Base-by-base conservation (phyloP, 2,113 vertebrate species). In the Xiphias gladius region DNA sequence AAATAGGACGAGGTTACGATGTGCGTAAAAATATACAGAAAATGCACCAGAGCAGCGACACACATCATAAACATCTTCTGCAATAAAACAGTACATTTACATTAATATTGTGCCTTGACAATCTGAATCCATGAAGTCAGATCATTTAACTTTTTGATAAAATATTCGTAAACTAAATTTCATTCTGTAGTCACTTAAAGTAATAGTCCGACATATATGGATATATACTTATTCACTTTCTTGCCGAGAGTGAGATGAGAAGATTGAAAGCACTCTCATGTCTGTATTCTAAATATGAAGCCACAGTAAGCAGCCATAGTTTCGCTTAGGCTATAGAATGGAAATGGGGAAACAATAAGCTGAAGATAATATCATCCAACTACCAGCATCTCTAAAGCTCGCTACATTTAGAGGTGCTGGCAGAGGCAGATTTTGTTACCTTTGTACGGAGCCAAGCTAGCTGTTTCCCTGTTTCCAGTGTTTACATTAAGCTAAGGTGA, bases 1-100 rank as follows among this genome's bases (percentile, higher is more conserved):
- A 76, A 66, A 84, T 41, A 81, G 43, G 35, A 62, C 61, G 73
- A 54, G 3, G 30, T 80, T 57, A 57, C 0, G 59, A 8, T 30
- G 14, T 50, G 65, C 6, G 14, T 48, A 26, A 43, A 71, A 55
- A 46, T 17, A 66, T n/a, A 55, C 17, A 61, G 7, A 73, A 66
- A 20, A 73, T 12, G 4, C 6, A 32, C 8, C 13, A 50, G 3
- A 50, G 72, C 62, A 41, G 6, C 3, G 22, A 50, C 4, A 14
- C 9, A 28, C 1, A 7, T 14, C n/a, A 26, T 7, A 43, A 57
- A 50, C 16, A 41, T 8, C 14, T 2, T 30, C 57, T 26, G 19
- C 11, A 62, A 32, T 26, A n/a, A 37, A 28, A 10, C 1, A 8
- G 28, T 43, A 11, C 2, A 5, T 41, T 26, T 48, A 20, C 52